Base-by-base conservation (phyloP, 2,888 invertebrate genomes). In the Pinctada fucata region DNA sequence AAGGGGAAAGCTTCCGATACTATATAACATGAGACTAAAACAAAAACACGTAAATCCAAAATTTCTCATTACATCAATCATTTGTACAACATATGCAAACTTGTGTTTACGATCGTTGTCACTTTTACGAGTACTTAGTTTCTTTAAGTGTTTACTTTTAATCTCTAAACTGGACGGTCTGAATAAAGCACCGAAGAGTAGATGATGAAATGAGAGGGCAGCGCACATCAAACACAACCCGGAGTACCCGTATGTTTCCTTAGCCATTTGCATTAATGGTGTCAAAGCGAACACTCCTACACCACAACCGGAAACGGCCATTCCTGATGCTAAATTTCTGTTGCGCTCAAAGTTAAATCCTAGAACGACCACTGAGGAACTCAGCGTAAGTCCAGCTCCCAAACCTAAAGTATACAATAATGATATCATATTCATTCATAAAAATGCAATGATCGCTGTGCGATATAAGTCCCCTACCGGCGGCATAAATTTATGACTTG, bases 271-370 rank as follows among this genome's bases (percentile, higher is more conserved):
- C 45, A n/a, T 67, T 31, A 67, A 31, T 45, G 45, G n/a, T 45
- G 67, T 10, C 10, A 67, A 67, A n/a, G 31, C 16, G 31, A 67
- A 67, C 6, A 45, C 10, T 4, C 67, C 67, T 2, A 67, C 67
- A 4, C 31, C 67, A 31, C n/a, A 10, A n/a, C 67, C 67, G 16
- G 67, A 31, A 31, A 45, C 67, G 10, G 45, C 67, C 31, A 67
- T 45, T 2, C 67, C 67, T 2, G 31, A 16, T 4, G 67, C 67
- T 31, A 67, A 10, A 45, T 67, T 67, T 10, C 16, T 16, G 10
- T 67, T 16, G 10, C 31, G n/a, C 45, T 67, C 10, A 67, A 67
- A 67, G 45, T 67, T 67, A 10, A 67, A 31, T 31, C 67, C 67
- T 31, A 67, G 5, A 4, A 67, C 67, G 3, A 67, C 67, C 10